These are phyloP conservation scores for Pollimyrus isidori DNA, from an alignment of 2,113 vertebrate species.

Conservation along the genomic window DNA sequence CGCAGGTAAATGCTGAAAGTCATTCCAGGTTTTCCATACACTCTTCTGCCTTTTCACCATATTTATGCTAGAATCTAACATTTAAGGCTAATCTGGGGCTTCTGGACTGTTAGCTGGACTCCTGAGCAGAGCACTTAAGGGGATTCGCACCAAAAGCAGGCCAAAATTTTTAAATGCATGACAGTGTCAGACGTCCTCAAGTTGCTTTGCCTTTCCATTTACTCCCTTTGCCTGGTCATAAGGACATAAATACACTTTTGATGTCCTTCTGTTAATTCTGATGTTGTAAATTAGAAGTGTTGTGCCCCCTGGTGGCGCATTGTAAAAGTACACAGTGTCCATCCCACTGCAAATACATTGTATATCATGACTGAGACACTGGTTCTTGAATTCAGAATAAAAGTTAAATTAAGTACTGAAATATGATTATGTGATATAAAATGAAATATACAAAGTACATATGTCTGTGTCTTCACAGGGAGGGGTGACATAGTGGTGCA, in stretches of 20 bases:
- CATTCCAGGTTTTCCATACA: background rate
- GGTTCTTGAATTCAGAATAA: background rate
- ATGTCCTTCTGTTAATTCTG: background rate
- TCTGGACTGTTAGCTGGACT: background rate
- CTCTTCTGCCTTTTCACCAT: background rate
- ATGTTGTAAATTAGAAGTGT: background rate
- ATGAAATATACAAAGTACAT: background rate
- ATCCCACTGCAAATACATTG: background rate
- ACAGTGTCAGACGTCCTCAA: background rate
- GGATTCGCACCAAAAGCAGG: background rate
- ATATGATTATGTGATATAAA: background rate
- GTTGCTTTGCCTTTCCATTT: background rate
- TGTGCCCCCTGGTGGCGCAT: slow-evolving; percentile 5
- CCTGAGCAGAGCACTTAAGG: background rate
- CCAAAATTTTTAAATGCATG: background rate
- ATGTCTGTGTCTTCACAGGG: background rate
- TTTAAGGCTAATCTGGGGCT: background rate
- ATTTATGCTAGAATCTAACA: background rate
- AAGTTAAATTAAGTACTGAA: background rate
- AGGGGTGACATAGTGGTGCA: background rate
- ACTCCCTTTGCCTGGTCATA: background rate
- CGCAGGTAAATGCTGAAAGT: background rate
- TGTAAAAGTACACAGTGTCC: background rate
- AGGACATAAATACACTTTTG: background rate
- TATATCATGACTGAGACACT: background rate